Evolutionary conservation across 2,797 vertebrate genomes (phyloP), one percentile per base, ranked within the genome.

Genomic region (Rhynchotus rufescens): DNA sequence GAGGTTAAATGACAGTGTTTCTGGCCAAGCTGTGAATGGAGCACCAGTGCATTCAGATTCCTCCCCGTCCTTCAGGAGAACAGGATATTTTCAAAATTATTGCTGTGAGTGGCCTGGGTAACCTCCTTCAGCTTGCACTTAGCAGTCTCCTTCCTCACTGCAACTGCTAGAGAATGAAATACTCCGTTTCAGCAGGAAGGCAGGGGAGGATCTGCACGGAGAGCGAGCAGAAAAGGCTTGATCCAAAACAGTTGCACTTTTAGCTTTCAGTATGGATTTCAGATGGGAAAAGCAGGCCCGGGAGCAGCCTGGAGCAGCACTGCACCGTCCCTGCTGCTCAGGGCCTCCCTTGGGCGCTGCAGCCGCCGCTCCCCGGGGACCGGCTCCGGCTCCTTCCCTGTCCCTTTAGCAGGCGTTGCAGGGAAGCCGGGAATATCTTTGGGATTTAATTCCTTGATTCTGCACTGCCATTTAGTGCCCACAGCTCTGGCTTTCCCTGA

Each of bases 391-490:
- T 88, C 81, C 59, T 93, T 67, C 79, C 42, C 69, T 68, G 73
- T 79, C 90, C 69, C 73, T 92, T 61, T 78, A 45, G 88, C 81
- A 86, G 79, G 79, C 89, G 79, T 91, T 11, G 1, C 6, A 3
- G 60, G 62, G 56, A 94, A 91, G 59, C 38, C 66, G 85, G 81
- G 90, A 91, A 80, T 90, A 85, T 74, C 76, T 75, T 40, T 40
- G 40, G 69, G 69, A 85, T 89, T 93, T 86, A 76, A 85, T 91
- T 90, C 88, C 81, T 85, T 88, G 79, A 44, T 92, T 92, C 84
- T 87, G 40, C 57, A 49, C 62, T 94, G 91, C 80, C 66, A 75
- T 90, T 85, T 88, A 92, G 56, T 93, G 79, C 85, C 81, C 30
- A 67, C 68, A 80, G 84, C 88, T 93, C 93, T 91, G 81, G 66